Evolutionary conservation across 2,888 invertebrate genomes (phyloP).

Genomic region (Pristionchus maxplancki): DNA sequence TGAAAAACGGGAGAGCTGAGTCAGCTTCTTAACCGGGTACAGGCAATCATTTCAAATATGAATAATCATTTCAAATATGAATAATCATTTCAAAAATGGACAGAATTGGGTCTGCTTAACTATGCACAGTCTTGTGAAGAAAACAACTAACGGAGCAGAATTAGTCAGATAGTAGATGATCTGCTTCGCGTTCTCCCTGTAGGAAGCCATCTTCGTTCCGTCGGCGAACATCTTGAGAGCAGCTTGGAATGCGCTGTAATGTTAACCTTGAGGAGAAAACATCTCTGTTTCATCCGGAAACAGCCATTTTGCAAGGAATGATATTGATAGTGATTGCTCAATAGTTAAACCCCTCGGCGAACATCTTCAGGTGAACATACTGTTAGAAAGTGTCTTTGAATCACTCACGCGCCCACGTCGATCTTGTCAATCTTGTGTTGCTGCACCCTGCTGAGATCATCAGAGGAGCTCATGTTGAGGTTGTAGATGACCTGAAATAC

Average conservation of each 20-base stretch:
- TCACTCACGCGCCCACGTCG: constrained; percentile 14
- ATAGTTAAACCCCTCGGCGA: no score
- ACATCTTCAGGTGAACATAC: no score
- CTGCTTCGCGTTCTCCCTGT: constrained; percentile 1
- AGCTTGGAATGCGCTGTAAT: constrained; percentile 1
- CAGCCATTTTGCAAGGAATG: not conserved
- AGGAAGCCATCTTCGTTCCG: not conserved
- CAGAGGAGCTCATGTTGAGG: constrained; percentile 13
- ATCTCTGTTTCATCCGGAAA: not conserved
- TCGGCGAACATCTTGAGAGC: constrained; percentile 23
- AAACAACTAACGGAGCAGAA: not conserved
- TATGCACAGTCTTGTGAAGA: not conserved
- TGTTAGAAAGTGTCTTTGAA: not conserved
- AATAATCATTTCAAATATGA: no score
- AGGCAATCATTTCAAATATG: no score
- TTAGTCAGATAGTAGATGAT: constrained; percentile 32
- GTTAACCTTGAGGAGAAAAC: no score
- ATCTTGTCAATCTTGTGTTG: constrained; percentile 8
- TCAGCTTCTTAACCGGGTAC: no score
- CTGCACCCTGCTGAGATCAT: not conserved
- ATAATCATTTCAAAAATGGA: no score
- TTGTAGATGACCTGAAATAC: not conserved
- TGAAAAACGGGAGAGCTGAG: no score
- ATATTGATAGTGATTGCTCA: no score
- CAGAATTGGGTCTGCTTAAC: not conserved